Evolutionary conservation across 2,797 vertebrate species (phyloP).

Genomic region (Smutsia temminckii): DNA sequence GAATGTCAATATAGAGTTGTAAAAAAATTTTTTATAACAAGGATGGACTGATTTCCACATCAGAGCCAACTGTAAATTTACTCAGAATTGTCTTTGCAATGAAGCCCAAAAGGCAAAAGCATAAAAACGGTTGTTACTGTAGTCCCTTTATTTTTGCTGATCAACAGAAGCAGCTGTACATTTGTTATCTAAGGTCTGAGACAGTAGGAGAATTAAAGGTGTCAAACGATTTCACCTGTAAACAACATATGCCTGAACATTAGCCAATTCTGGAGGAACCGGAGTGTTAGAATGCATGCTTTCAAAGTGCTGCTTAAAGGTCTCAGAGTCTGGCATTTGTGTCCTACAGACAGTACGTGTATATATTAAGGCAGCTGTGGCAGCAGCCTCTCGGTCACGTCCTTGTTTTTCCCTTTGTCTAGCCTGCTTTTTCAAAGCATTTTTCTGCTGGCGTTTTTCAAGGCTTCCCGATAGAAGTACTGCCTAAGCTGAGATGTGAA

Average conservation of each 20-base stretch:
- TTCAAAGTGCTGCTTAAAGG: constrained; percentile 96
- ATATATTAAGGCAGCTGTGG: constrained; percentile 92
- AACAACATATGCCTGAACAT: constrained; percentile 88
- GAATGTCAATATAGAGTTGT: constrained; percentile 91
- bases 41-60: constrained; percentile 88
- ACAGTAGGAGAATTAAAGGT: constrained; percentile 85
- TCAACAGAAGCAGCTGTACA: constrained; percentile 86
- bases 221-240: constrained; percentile 83
- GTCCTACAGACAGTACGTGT: constrained; percentile 91
- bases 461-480: not conserved
- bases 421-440: constrained; percentile 93
- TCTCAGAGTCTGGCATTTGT: constrained; percentile 95
- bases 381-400: constrained; percentile 94
- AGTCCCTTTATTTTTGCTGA: constrained; percentile 87
- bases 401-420: constrained; percentile 95
- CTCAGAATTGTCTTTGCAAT: constrained; percentile 86
- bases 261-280: constrained; percentile 91
- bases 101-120: constrained; percentile 87
- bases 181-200: constrained; percentile 86
- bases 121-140: constrained; percentile 88
- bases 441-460: constrained; percentile 90
- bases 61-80: constrained; percentile 88
- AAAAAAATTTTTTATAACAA: constrained; percentile 89
- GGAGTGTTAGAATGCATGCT: constrained; percentile 95
- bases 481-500: not conserved